Conservation (phyloP, 2,888 invertebrate species). For the Orthonychiurus folsomi region DNA sequence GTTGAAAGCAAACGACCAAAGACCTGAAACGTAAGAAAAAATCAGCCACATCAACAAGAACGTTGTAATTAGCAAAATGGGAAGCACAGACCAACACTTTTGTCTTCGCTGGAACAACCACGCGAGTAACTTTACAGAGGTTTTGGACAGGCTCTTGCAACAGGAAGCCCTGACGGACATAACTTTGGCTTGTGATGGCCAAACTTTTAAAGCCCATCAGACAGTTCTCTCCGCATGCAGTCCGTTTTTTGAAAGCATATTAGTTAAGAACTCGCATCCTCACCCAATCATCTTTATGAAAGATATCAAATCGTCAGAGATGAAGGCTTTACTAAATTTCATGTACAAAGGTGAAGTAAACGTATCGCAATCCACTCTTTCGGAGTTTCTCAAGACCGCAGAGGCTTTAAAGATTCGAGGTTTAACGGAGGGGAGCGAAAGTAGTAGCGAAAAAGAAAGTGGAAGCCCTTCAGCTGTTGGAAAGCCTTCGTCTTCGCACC, state of each 20-base stretch:
- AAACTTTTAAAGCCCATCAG: conserved; percentile 73
- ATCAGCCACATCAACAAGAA: no score
- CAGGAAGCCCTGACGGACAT: conserved; percentile 86
- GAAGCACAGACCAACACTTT: conserved; percentile 59
- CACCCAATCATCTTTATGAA: conserved; percentile 87
- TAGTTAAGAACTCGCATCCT: conserved; percentile 74
- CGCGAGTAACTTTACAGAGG: conserved; percentile 81
- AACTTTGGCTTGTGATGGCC: conserved; percentile 82
- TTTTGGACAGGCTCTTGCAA: conserved; percentile 74
- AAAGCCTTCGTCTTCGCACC: not conserved
- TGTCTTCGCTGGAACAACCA: conserved; percentile 93
- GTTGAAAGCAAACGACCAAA: no score
- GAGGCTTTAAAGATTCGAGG: conserved; percentile 80
- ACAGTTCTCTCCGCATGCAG: conserved; percentile 76
- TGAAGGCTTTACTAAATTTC: conserved; percentile 80
- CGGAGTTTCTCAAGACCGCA: conserved; percentile 76
- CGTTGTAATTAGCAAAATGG: no score
- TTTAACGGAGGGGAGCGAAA: conserved; percentile 55
- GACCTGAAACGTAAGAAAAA: no score
- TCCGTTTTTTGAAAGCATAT: conserved; percentile 86
- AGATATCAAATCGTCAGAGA: conserved; percentile 81
- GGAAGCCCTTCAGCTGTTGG: not conserved
- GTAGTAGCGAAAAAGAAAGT: conserved; percentile 13
- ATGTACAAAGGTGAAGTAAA: conserved; percentile 82
- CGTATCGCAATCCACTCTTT: conserved; percentile 83